Evolutionary conservation across 1,140 invertebrate genomes (phyloP), one percentile per base, ranked within the genome.

Genomic region (Conus betulinus): DNA sequence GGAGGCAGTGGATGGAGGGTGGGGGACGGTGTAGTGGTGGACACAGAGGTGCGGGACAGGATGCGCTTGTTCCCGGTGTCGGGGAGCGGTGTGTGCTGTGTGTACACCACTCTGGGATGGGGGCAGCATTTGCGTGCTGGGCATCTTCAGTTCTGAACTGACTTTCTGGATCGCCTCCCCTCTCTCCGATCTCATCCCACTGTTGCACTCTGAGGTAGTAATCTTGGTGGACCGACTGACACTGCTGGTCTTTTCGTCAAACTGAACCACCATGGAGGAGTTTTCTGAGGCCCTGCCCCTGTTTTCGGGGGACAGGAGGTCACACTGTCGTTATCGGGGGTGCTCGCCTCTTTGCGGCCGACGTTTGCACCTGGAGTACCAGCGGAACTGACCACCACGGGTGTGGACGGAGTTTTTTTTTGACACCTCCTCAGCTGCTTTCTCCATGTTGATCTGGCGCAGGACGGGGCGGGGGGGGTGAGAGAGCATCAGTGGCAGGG

Each of bases 21-120:
- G 39, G 81, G 92, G 93, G 71, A 93, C 93, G 15, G 89, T 89
- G 82, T 93, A 93, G 84, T 92, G 74, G 74, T 91, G 10, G 93
- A 94, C 39, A 93, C 93, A 67, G 93, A 94, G 8, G 93, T 93
- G 79, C 90, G 92, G 52, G 93, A 94, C 4, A 94, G 90, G 57
- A 92, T 92, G 84, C 91, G 91, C 86, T 89, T 92, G 51, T 88
- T 87, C 17, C 87, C 7, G 0, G 85, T 88, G 20, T 89, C 82
- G 39, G 87, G 25, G 78, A 88, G 89, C 0, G 88, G 87, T 23
- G 87, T 89, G 74, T 81, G 53, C 25, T 71, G 86, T 20, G 87
- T 60, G 51, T 78, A 90, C 39, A 89, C 87, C 78, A 88, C 88
- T 52, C 88, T 88, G n/a, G 89, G 86, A 10, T 84, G 53, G 55